Conservation (phyloP, 1,140 invertebrate species). For the Lucilia cuprina region DNA sequence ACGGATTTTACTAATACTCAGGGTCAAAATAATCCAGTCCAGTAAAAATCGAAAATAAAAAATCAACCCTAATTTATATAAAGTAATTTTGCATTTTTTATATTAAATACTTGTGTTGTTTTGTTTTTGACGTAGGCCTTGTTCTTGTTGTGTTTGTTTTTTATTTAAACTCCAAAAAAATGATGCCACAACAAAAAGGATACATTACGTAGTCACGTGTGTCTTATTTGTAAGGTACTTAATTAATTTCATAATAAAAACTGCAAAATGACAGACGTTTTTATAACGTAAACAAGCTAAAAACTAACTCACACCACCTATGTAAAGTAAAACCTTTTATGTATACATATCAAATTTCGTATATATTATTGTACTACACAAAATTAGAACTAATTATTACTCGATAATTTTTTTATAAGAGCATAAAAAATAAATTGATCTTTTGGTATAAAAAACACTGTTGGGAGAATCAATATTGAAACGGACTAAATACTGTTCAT, state of each 20-base stretch:
- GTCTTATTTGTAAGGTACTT: slow-evolving; percentile 50
- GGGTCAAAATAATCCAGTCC: too few species aligned
- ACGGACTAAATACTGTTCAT: too few species aligned
- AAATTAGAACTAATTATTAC: too few species aligned
- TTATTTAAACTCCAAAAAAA: slow-evolving; percentile 32
- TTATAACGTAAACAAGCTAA: neutral
- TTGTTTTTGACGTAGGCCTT: neutral
- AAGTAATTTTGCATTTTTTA: neutral
- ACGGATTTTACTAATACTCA: too few species aligned
- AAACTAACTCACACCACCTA: neutral
- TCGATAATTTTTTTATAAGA: too few species aligned
- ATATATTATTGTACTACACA: too few species aligned
- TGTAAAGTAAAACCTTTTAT: too few species aligned
- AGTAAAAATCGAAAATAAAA: too few species aligned
- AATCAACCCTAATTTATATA: neutral
- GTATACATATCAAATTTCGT: too few species aligned
- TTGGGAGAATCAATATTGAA: too few species aligned
- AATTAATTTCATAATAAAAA: slow-evolving; percentile 62
- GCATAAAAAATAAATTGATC: too few species aligned
- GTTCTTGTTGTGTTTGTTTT: slow-evolving; percentile 6
- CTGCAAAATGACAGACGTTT: slow-evolving; percentile 20
- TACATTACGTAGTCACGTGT: slow-evolving; percentile 60
- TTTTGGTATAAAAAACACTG: too few species aligned
- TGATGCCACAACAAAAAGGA: slow-evolving; percentile 49
- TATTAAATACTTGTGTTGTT: neutral